phyloP scores from a whole-genome alignment of 2,888 invertebrate species.

The Drosophila affinis region DNA sequence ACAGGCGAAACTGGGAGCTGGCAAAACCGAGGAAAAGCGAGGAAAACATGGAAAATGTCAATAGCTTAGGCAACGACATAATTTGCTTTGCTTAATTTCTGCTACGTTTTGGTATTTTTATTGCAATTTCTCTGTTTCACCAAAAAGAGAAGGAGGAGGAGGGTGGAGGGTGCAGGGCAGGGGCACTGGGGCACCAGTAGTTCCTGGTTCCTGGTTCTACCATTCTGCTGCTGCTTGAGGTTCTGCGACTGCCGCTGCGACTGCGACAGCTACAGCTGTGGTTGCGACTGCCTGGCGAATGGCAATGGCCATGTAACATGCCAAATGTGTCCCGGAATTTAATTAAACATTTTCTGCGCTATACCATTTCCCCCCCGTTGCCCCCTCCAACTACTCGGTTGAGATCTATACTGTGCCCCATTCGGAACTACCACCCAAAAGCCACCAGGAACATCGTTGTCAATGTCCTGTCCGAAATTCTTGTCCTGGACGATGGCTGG shows the following conservation, averaged over 20 bases:
- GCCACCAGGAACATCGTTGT: conserved; percentile 31
- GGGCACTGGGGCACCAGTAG: no score
- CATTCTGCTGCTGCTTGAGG: neutral
- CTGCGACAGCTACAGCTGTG: conserved; percentile 50
- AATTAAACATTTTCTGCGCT: conserved; percentile 80
- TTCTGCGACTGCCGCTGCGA: conserved; percentile 5
- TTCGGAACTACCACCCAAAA: neutral
- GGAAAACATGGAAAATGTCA: conserved; percentile 64
- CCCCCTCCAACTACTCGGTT: no score
- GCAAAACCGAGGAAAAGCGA: conserved; percentile 7
- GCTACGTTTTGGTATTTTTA: conserved; percentile 79
- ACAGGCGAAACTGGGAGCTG: conserved; percentile 11
- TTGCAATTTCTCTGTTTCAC: conserved; percentile 75
- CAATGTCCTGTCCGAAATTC: conserved; percentile 57
- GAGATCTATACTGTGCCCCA: conserved; percentile 5
- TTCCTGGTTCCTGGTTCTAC: no score
- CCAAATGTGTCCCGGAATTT: conserved; percentile 80
- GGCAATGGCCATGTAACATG: conserved; percentile 72
- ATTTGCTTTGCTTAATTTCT: conserved; percentile 79
- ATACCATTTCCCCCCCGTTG: no score
- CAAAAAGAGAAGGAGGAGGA: no score
- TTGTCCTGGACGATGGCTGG: conserved; percentile 12
- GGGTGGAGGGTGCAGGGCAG: neutral
- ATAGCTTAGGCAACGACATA: conserved; percentile 62
- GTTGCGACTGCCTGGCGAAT: conserved; percentile 40